phyloP scores from a whole-genome alignment of 1,140 invertebrate species.

The Mercenaria mercenaria region DNA sequence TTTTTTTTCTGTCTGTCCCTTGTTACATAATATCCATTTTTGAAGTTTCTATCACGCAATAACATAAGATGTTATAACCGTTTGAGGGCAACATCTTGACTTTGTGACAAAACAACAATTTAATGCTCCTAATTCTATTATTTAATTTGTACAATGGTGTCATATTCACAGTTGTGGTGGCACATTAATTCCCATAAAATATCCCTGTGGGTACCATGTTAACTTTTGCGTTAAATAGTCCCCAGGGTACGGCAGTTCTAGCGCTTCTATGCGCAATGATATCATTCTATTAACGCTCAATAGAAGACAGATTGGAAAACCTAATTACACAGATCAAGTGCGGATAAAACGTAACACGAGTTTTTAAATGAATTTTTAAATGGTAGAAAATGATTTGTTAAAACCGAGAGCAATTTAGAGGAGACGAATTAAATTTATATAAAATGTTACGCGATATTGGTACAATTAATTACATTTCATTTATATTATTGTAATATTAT shows the following conservation, averaged over 20 bases:
- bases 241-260: constrained; percentile 34
- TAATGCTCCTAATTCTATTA: constrained; percentile 46
- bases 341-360: constrained; percentile 42
- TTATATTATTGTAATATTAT: neutral
- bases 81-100: constrained; percentile 47
- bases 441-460: constrained; percentile 9
- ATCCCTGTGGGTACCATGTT: constrained; percentile 23
- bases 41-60: too few relatives aligned
- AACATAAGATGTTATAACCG: too few relatives aligned
- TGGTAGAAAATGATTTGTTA: constrained; percentile 25
- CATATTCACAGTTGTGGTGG: constrained; percentile 24
- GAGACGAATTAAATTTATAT: constrained; percentile 3
- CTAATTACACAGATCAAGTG: constrained; percentile 42
- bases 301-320: constrained; percentile 38
- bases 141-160: constrained; percentile 36
- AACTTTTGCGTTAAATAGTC: constrained; percentile 57
- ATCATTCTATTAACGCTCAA: constrained; percentile 48
- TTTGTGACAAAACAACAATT: constrained; percentile 34
- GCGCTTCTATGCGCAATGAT: constrained; percentile 39
- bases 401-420: neutral
- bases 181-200: constrained; percentile 26
- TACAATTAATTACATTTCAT: constrained; percentile 25
- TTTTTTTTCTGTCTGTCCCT: too few relatives aligned
- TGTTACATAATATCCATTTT: too few relatives aligned
- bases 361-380: constrained; percentile 16